Evolutionary conservation across 1,140 invertebrate species (phyloP).

Genomic region (Diachasma alloeum): DNA sequence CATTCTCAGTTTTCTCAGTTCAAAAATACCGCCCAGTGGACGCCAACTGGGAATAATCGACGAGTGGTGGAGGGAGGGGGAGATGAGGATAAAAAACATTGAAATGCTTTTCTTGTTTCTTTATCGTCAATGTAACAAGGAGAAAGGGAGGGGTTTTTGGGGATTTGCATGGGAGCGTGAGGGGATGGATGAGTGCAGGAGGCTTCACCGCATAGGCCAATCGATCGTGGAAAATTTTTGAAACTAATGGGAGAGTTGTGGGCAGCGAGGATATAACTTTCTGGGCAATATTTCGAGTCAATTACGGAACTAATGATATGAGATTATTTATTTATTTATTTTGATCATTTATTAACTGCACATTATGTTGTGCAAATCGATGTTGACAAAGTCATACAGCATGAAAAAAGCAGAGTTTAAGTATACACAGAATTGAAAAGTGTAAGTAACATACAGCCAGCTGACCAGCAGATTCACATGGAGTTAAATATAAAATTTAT

Average conservation of each 20-base stretch:
- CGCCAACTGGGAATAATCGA: conserved; percentile 4
- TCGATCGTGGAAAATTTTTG: background rate
- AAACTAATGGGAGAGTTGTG: background rate
- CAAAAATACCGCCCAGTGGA: conserved; percentile 11
- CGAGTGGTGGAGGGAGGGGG: background rate
- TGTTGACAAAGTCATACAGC: too few species aligned
- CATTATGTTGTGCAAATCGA: too few species aligned
- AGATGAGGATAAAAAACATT: background rate
- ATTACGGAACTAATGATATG: too few species aligned
- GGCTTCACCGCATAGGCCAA: background rate
- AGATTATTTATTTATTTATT: too few species aligned
- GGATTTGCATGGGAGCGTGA: background rate
- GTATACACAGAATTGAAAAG: too few species aligned
- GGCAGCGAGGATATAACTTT: background rate
- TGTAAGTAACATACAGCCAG: too few species aligned
- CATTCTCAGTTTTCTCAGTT: background rate
- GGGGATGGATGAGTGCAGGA: background rate
- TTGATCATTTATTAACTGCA: too few species aligned
- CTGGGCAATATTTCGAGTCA: background rate
- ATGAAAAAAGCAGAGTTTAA: too few species aligned
- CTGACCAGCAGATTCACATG: too few species aligned
- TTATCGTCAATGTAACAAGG: conserved; percentile 29
- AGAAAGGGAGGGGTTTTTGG: conserved; percentile 7
- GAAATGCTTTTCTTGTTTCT: conserved; percentile 11
- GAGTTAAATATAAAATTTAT: too few species aligned